Evolutionary conservation across 2,113 vertebrate genomes (phyloP).

Genomic region (Solenodon paradoxus): DNA sequence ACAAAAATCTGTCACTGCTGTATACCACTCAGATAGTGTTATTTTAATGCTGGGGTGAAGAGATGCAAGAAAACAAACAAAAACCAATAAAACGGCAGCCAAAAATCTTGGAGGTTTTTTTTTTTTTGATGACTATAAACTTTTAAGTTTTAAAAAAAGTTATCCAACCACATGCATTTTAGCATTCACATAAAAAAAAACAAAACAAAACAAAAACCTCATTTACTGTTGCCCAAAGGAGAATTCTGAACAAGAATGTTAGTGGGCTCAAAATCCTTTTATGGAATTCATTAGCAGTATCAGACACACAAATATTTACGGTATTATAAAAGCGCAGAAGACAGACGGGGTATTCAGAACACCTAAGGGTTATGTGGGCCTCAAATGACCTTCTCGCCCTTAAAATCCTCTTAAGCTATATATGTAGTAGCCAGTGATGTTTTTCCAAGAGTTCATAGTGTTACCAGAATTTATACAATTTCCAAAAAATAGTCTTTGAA

Average conservation of each 20-base stretch:
- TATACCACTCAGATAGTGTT: background rate
- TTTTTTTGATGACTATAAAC: background rate
- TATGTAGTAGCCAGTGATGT: background rate
- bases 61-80: background rate
- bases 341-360: background rate
- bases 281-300: slow-evolving; percentile 58
- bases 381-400: background rate
- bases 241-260: background rate
- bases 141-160: background rate
- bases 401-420: slow-evolving; percentile 26
- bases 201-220: too few species aligned
- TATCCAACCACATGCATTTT: background rate
- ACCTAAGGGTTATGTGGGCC: background rate
- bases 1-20: background rate
- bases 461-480: background rate
- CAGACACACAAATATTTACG: slow-evolving; percentile 62
- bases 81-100: background rate
- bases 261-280: slow-evolving; percentile 37
- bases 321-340: slow-evolving; percentile 48
- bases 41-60: background rate
- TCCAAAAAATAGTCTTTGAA: background rate
- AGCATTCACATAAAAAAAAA: background rate
- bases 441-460: background rate
- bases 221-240: background rate
- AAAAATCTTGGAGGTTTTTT: background rate